phyloP scores from a whole-genome alignment of 2,113 vertebrate species.

The Coryphaenoides rupestris region DNA sequence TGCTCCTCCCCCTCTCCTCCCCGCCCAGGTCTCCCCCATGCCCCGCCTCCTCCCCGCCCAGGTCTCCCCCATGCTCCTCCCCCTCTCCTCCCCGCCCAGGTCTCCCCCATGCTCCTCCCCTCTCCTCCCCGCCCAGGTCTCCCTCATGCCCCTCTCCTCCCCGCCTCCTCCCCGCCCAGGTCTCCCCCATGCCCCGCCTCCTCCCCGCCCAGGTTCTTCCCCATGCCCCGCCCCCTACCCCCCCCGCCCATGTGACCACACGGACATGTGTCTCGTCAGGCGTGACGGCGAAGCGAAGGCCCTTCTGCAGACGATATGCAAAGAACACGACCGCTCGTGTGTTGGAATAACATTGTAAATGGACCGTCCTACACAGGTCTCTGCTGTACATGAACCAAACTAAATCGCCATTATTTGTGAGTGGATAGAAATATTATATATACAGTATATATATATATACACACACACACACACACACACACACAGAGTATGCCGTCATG shows the following conservation, averaged over 20 bases:
- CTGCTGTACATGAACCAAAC: slow-evolving; percentile 50
- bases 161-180: too few species aligned
- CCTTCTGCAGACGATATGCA: slow-evolving; percentile 51
- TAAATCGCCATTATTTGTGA: slow-evolving; percentile 13
- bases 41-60: too few species aligned
- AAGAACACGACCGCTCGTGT: slow-evolving; percentile 48
- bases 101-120: too few species aligned
- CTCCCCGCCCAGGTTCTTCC: too few species aligned
- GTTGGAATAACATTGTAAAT: slow-evolving; percentile 21
- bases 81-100: too few species aligned
- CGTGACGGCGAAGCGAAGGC: slow-evolving; percentile 36
- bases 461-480: slow-evolving; percentile 1
- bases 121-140: too few species aligned
- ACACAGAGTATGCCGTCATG: slow-evolving; percentile 3
- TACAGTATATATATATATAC: slow-evolving; percentile 19
- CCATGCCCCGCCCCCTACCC: too few species aligned
- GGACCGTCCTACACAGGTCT: slow-evolving; percentile 42
- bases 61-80: too few species aligned
- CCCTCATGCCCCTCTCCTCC: too few species aligned
- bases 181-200: too few species aligned
- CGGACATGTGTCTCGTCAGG: slow-evolving; percentile 20
- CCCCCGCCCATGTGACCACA: slow-evolving; percentile 29
- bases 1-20: too few species aligned
- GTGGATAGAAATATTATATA: slow-evolving; percentile 13
- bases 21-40: too few species aligned